These are phyloP conservation scores for Spongia lamella DNA, from an alignment of 37 sponge, comb jelly and placozoan genomes.

Conservation along the genomic window DNA sequence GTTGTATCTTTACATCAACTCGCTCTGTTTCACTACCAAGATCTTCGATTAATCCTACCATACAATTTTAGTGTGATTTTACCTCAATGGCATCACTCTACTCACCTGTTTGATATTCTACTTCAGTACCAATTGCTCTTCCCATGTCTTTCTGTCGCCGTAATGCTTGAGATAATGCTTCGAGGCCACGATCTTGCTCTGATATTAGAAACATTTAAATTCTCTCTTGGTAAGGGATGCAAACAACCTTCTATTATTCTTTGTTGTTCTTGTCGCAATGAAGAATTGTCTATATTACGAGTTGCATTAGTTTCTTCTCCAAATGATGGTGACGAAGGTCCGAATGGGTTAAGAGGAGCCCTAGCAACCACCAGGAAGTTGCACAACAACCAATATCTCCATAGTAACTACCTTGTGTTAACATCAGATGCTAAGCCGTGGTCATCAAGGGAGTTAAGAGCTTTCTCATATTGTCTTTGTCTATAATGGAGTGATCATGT, in stretches of 20 bases:
- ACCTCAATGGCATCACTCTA: neutral
- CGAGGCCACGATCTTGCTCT: conserved; percentile 90
- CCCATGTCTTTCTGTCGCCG: conserved; percentile 80
- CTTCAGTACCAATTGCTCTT: conserved; percentile 74
- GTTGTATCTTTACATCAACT: conserved; percentile 24
- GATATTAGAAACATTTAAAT: neutral
- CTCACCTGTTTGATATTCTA: conserved; percentile 80
- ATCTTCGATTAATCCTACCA: conserved; percentile 55
- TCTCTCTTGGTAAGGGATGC: neutral
- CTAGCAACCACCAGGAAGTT: too few species aligned
- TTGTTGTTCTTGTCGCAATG: neutral
- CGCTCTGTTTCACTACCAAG: conserved; percentile 22
- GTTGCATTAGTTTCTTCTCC: too few species aligned
- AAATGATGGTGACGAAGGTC: too few species aligned
- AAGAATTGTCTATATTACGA: neutral
- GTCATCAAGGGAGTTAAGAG: too few species aligned
- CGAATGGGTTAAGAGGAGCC: too few species aligned
- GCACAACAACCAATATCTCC: too few species aligned
- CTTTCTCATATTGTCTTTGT: too few species aligned
- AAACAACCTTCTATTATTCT: conserved; percentile 2
- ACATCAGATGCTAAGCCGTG: too few species aligned
- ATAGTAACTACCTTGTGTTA: too few species aligned
- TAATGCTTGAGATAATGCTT: conserved; percentile 72
- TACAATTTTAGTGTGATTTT: neutral
- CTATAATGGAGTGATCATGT: too few species aligned